Percentiles rank a stretch among this genome's conserved stretches.
phyloP scores from a whole-genome alignment of 2,888 invertebrate species.

The Stenotaenia linearis region DNA sequence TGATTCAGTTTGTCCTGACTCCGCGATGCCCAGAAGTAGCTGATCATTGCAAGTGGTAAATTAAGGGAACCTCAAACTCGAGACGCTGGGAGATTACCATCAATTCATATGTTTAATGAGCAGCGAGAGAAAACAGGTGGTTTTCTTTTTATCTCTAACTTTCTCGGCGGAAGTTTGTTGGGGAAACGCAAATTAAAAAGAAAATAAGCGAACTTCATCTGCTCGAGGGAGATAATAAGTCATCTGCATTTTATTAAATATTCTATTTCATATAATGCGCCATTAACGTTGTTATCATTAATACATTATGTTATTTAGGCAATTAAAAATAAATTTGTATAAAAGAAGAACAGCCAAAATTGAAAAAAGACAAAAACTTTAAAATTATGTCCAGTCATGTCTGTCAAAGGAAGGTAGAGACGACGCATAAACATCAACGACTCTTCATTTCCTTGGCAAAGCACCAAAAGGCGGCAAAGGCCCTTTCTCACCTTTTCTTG shows the following conservation, averaged over 20 bases:
- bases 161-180: not conserved
- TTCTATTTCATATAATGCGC: not conserved
- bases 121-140: slow-evolving; percentile 1
- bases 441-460: slow-evolving; percentile 17
- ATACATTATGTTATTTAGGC: not conserved
- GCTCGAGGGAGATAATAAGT: not conserved
- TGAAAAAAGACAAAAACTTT: not conserved
- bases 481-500: slow-evolving; percentile 24
- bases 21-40: slow-evolving; percentile 10
- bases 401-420: not conserved
- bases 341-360: not conserved
- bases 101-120: slow-evolving; percentile 13
- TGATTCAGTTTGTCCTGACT: not conserved
- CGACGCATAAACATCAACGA: slow-evolving; percentile 16
- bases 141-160: not conserved
- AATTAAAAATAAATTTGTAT: not conserved
- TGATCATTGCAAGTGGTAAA: not conserved
- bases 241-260: not conserved
- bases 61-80: slow-evolving; percentile 14
- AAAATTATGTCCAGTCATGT: not conserved
- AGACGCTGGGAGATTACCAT: not conserved
- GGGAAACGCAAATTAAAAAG: not conserved
- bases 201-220: not conserved
- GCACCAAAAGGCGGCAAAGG: slow-evolving; percentile 1
- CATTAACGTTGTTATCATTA: not conserved